Percentiles rank a stretch among this genome's conserved stretches.
Evolutionary conservation across 2,113 vertebrate species (phyloP).

Genomic region (Alces alces): DNA sequence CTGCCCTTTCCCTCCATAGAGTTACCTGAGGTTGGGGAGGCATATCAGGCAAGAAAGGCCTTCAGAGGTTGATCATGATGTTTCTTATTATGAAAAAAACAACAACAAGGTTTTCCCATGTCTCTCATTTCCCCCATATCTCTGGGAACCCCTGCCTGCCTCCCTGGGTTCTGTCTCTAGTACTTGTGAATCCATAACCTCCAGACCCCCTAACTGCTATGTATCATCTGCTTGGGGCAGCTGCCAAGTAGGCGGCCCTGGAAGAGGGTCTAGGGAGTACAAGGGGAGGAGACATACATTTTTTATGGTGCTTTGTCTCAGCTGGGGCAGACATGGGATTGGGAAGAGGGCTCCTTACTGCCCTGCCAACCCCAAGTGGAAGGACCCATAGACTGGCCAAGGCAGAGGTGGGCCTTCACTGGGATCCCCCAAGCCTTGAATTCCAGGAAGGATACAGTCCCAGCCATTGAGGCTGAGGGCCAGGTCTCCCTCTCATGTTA

Average conservation of each 20-base stretch:
- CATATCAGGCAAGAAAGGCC: not conserved
- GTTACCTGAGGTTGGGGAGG: not conserved
- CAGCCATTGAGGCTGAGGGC: not conserved
- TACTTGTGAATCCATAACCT: not conserved
- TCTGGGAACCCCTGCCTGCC: not conserved
- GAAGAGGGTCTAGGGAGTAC: not conserved
- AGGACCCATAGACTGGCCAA: not conserved
- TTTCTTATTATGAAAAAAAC: not conserved
- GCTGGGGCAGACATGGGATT: not conserved
- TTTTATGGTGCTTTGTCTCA: not conserved
- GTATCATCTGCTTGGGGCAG: not conserved
- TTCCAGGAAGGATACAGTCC: not conserved
- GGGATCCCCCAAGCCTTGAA: not conserved
- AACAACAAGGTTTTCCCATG: not conserved
- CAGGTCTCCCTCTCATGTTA: not conserved
- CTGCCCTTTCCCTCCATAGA: not conserved
- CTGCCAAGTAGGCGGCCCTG: not conserved
- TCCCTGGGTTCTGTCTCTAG: not conserved
- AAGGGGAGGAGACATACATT: not conserved
- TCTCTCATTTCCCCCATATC: not conserved
- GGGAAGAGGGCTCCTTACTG: not conserved
- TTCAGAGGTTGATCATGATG: not conserved
- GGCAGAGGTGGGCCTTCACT: not conserved
- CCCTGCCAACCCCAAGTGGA: not conserved
- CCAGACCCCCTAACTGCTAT: not conserved